Percentiles rank a stretch among this genome's conserved stretches.
These are phyloP conservation scores for Leptatherina wallacei DNA, from an alignment of 2,797 vertebrate genomes.

Conservation along the genomic window DNA sequence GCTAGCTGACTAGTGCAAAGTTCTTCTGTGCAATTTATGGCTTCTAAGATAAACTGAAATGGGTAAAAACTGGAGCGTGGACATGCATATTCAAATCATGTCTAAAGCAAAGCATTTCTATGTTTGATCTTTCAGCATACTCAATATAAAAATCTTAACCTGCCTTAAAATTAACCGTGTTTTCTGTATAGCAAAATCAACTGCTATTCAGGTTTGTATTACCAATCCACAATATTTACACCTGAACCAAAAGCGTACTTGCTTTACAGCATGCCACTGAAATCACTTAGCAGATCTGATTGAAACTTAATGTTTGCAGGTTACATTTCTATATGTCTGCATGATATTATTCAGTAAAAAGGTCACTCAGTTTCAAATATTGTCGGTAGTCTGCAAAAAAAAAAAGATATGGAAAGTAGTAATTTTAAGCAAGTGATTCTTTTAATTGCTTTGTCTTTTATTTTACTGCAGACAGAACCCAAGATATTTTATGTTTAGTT, in stretches of 20 bases:
- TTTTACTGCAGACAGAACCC: no score
- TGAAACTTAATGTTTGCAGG: not conserved
- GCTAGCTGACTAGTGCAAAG: no score
- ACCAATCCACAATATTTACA: not conserved
- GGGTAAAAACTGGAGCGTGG: not conserved
- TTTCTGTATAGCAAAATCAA: no score
- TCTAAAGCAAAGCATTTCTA: not conserved
- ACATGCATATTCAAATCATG: not conserved
- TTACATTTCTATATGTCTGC: constrained; percentile 1
- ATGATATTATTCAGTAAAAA: not conserved
- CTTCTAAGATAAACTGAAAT: constrained; percentile 24
- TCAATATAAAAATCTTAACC: no score
- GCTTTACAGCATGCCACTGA: not conserved
- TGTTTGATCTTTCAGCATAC: not conserved
- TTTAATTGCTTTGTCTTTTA: no score
- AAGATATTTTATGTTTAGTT: no score
- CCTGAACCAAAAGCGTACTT: not conserved
- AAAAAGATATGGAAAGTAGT: no score
- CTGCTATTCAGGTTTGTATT: no score
- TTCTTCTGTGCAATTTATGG: constrained; percentile 36
- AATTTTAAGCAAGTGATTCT: no score
- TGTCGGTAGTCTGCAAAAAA: not conserved
- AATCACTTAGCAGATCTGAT: constrained; percentile 6
- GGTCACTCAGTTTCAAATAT: not conserved
- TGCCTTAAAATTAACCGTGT: no score